Percentiles rank a stretch among this genome's conserved stretches.
Conservation (phyloP, 2,888 invertebrate species). For the Phorcus lineatus region DNA sequence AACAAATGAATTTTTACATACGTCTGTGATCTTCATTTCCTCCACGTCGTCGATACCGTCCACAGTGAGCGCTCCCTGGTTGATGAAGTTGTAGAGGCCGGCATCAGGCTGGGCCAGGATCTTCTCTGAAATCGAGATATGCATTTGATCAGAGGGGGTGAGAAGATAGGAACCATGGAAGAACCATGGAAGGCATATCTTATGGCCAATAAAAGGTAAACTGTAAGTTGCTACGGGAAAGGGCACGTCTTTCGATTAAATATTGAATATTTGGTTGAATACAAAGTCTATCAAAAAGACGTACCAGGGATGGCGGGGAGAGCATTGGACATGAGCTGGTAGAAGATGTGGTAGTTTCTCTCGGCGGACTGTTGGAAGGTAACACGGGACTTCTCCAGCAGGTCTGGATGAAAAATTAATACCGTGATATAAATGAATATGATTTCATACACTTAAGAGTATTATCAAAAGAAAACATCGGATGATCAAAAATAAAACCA, state of each 20-base stretch:
- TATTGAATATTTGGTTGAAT: too few species aligned
- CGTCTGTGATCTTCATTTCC: conserved; percentile 82
- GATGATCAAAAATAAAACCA: too few species aligned
- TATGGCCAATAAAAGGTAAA: too few species aligned
- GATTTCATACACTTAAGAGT: too few species aligned
- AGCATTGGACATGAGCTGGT: conserved; percentile 84
- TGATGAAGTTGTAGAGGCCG: conserved; percentile 87
- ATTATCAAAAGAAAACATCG: too few species aligned
- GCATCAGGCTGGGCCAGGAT: conserved; percentile 89
- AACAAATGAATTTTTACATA: conserved; percentile 48
- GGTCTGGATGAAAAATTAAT: conserved; percentile 81
- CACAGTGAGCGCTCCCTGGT: conserved; percentile 96
- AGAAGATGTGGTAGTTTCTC: conserved; percentile 99
- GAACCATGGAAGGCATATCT: background rate
- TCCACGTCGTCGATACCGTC: conserved; percentile 96
- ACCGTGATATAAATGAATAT: too few species aligned
- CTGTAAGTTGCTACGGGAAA: too few species aligned
- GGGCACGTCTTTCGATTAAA: too few species aligned
- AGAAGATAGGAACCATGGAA: background rate
- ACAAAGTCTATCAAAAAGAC: background rate
- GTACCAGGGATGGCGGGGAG: conserved; percentile 60
- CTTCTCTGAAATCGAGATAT: conserved; percentile 79
- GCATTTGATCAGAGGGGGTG: background rate
- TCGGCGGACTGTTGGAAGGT: conserved; percentile 97
- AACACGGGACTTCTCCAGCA: conserved; percentile 99